Evolutionary conservation across 2,113 vertebrate genomes (phyloP).

Genomic region (Oncorhynchus clarkii): DNA sequence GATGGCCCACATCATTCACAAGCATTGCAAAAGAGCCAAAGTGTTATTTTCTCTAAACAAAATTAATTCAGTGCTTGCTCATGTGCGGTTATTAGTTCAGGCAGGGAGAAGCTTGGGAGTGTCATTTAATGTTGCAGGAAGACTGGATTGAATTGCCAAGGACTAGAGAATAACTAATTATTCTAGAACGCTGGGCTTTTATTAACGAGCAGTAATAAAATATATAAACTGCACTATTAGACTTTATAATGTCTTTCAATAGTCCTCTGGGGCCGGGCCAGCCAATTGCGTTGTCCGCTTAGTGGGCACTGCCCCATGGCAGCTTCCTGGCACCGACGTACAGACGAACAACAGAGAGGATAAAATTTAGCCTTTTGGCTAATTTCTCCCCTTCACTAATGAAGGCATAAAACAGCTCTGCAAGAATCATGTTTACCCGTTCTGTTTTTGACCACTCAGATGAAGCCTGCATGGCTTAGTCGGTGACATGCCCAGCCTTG

Average conservation of each 20-base stretch:
- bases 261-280: constrained; percentile 65
- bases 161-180: constrained; percentile 67
- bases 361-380: constrained; percentile 62
- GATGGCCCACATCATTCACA: constrained; percentile 21
- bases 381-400: constrained; percentile 62
- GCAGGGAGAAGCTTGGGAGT: constrained; percentile 35
- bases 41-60: constrained; percentile 35
- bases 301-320: constrained; percentile 70
- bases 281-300: constrained; percentile 65
- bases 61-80: constrained; percentile 38
- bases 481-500: constrained; percentile 46
- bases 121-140: constrained; percentile 50
- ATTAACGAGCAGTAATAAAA: constrained; percentile 76
- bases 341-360: constrained; percentile 56
- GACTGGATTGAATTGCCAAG: constrained; percentile 51
- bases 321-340: constrained; percentile 68
- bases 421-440: constrained; percentile 58
- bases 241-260: constrained; percentile 76
- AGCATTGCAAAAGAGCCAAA: constrained; percentile 20
- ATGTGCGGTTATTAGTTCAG: constrained; percentile 53
- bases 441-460: constrained; percentile 62
- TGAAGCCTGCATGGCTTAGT: constrained; percentile 62
- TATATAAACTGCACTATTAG: constrained; percentile 75
- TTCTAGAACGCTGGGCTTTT: constrained; percentile 62
- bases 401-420: constrained; percentile 68